Conservation (phyloP, 2,113 vertebrate genomes). For the Nothobranchius furzeri region DNA sequence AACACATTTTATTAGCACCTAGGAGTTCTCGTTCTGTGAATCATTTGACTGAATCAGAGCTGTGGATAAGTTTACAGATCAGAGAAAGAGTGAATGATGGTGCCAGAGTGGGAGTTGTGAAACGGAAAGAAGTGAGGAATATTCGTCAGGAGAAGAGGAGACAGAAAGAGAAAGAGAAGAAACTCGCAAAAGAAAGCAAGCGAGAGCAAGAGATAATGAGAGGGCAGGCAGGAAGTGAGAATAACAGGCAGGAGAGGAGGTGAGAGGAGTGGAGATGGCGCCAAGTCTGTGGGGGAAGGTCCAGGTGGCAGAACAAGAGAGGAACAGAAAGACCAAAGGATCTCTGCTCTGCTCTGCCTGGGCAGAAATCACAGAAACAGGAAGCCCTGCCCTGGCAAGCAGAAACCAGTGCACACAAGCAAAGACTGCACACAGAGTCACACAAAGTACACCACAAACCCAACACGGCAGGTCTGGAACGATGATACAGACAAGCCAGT, state of each 20-base stretch:
- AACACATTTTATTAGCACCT: slow-evolving; percentile 61
- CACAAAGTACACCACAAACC: not conserved
- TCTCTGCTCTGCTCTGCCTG: slow-evolving; percentile 38
- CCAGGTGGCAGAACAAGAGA: slow-evolving; percentile 60
- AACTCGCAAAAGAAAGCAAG: slow-evolving; percentile 27
- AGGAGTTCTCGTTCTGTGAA: slow-evolving; percentile 60
- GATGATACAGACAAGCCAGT: too few species aligned
- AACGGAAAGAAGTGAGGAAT: slow-evolving; percentile 19
- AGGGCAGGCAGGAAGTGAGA: slow-evolving; percentile 48
- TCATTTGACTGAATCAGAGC: slow-evolving; percentile 55
- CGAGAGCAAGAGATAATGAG: slow-evolving; percentile 50
- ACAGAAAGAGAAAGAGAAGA: slow-evolving; percentile 15
- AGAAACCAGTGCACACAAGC: slow-evolving; percentile 30
- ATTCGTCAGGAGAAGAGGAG: slow-evolving; percentile 34
- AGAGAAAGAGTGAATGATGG: slow-evolving; percentile 10
- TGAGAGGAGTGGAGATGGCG: slow-evolving; percentile 22
- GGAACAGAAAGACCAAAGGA: slow-evolving; percentile 52
- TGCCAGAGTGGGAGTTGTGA: slow-evolving; percentile 1
- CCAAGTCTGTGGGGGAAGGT: slow-evolving; percentile 48
- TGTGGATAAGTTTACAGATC: slow-evolving; percentile 28
- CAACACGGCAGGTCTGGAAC: too few species aligned
- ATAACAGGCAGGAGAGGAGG: slow-evolving; percentile 30
- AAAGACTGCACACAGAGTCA: slow-evolving; percentile 26
- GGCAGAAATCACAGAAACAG: slow-evolving; percentile 63
- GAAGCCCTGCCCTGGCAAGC: slow-evolving; percentile 68